Base-by-base conservation (phyloP, 2,888 invertebrate genomes). In the Schizaphis graminum region DNA sequence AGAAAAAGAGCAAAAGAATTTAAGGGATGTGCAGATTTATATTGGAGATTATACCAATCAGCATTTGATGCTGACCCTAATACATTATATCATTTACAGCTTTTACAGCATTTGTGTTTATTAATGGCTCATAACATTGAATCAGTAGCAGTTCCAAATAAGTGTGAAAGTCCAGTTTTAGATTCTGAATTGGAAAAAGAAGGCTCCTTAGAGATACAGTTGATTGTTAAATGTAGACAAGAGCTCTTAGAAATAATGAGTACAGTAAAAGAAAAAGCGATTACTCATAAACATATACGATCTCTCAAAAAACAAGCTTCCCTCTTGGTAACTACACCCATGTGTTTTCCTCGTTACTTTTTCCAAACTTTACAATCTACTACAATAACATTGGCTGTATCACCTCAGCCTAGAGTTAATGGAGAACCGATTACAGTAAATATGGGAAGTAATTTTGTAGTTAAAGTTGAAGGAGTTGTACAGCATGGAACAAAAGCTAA, bases 381-480 rank as follows among this genome's bases (percentile, higher is more conserved):
- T 2, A 97, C 97, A 95, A 97, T 98, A 1, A 98, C 98, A 96
- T 96, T 98, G 94, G 98, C 98, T 0, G 97, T 98, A 16, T 97
- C 97, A 67, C 98, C 98, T 0, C 98, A 98, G 95, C 98, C 98
- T 0, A 96, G 97, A 91, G 97, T 97, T 84, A 96, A 97, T 95
- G 98, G 98, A 1, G 99, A 99, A 95, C 98, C 98, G 89, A 98
- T 99, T 90, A 97, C 97, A 95, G 97, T 99, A 77, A 98, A 98
- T 94, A 97, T 97, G 86, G 98, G 98, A 93, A 98, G 98, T 95
- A 98, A 98, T 95, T 96, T 99, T 94, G 98, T 99, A 1, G 97
- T 99, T 49, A 99, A 98, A 96, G 98, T 99, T 4, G 99, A 99
- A 96, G 99, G 99, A 0, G 98, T 99, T 1, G 97, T 99, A 90